Percentiles rank a stretch among this genome's conserved stretches.
Conservation (phyloP, 2,888 invertebrate genomes). For the Mylabris sibirica region DNA sequence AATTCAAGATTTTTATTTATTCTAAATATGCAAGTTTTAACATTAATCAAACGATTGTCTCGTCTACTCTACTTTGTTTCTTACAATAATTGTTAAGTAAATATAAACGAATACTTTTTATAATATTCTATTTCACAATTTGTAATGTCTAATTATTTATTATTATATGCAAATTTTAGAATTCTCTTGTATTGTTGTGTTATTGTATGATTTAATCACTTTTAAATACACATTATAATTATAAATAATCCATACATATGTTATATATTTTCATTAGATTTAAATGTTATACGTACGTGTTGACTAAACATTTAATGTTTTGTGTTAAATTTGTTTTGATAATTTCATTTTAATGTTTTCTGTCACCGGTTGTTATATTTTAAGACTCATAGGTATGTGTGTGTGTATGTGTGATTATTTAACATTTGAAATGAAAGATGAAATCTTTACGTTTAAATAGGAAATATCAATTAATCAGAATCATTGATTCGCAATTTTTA, state of each 20-base stretch:
- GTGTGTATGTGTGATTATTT: too few species aligned
- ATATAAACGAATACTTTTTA: background rate
- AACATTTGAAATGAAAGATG: too few species aligned
- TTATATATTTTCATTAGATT: background rate
- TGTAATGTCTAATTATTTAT: conserved; percentile 3
- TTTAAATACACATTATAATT: background rate
- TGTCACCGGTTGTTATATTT: background rate
- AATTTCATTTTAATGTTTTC: background rate
- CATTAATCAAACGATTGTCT: too few species aligned
- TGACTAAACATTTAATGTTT: conserved; percentile 1
- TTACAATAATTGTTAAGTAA: background rate
- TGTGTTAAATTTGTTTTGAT: conserved; percentile 2
- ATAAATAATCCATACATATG: conserved; percentile 1
- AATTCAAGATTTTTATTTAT: too few species aligned
- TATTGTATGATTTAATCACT: background rate
- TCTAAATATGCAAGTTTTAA: too few species aligned
- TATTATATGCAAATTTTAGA: background rate
- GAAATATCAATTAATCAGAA: too few species aligned
- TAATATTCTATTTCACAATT: background rate
- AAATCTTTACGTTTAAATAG: too few species aligned
- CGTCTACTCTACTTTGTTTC: too few species aligned
- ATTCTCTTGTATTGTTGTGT: background rate
- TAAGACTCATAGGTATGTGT: background rate
- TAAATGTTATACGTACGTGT: background rate
- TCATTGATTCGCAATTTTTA: too few species aligned